A percentile compares a stretch with the other conserved stretches of the same genome.
Conservation (phyloP, 2,113 vertebrate species). For the Apeltes quadracus region DNA sequence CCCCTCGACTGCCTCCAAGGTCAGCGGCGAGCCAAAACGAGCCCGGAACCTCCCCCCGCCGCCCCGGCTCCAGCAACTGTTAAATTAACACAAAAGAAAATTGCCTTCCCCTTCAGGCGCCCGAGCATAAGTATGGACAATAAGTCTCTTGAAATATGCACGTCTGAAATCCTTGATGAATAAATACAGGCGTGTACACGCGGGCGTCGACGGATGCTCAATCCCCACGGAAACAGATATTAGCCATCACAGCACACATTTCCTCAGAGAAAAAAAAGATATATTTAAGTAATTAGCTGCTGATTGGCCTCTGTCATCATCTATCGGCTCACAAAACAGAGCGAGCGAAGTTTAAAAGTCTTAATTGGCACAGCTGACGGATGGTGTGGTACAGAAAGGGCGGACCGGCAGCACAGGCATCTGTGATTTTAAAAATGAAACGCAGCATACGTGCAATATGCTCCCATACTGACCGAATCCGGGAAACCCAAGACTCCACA, state of each 20-base stretch:
- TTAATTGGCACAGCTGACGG: slow-evolving; percentile 72
- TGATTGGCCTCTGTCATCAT: slow-evolving; percentile 69
- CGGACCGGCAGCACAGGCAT: slow-evolving; percentile 61
- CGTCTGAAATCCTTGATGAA: slow-evolving; percentile 23
- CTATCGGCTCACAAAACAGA: slow-evolving; percentile 56
- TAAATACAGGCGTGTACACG: slow-evolving; percentile 25
- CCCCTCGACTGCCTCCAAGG: slow-evolving; percentile 84
- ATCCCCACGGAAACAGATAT: slow-evolving; percentile 47
- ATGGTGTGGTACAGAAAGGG: slow-evolving; percentile 66
- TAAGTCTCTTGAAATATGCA: slow-evolving; percentile 12
- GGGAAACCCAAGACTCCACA: slow-evolving; percentile 56
- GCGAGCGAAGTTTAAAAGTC: slow-evolving; percentile 64
- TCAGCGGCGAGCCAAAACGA: slow-evolving; percentile 67
- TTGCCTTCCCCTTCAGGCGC: not conserved
- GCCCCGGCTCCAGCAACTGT: slow-evolving; percentile 32
- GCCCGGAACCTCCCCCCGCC: not conserved
- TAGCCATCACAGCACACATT: slow-evolving; percentile 42
- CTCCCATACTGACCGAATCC: slow-evolving; percentile 61
- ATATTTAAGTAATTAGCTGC: slow-evolving; percentile 62
- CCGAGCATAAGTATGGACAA: slow-evolving; percentile 21
- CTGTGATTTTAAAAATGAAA: slow-evolving; percentile 76
- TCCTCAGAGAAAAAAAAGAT: slow-evolving; percentile 41
- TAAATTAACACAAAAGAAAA: slow-evolving; percentile 35
- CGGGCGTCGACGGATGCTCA: slow-evolving; percentile 36
- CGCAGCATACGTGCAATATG: slow-evolving; percentile 71